Conservation (phyloP, 2,797 vertebrate species). For the Jordanella pulchra region DNA sequence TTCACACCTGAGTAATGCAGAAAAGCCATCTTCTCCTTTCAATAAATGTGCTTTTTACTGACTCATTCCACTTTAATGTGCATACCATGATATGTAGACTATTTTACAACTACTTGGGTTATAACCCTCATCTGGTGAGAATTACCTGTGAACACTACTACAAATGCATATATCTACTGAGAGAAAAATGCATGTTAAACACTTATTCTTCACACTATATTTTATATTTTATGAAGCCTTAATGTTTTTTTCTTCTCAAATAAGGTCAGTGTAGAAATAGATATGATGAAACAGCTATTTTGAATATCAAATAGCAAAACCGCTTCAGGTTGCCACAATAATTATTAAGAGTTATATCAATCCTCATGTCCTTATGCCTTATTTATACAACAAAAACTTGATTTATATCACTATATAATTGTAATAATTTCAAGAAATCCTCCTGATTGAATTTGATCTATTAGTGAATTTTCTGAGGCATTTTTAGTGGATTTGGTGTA, state of each 20-base stretch:
- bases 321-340: not conserved
- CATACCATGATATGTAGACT: not conserved
- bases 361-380: not conserved
- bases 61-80: not conserved
- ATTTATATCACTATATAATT: not conserved
- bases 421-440: not conserved
- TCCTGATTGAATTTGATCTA: not conserved
- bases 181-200: not conserved
- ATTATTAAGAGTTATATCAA: not conserved
- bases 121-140: not conserved
- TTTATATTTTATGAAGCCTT: no score
- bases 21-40: not conserved
- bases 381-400: constrained; percentile 10
- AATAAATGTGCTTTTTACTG: not conserved
- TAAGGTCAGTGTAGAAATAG: not conserved
- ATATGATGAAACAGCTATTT: not conserved
- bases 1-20: not conserved
- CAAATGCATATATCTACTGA: not conserved
- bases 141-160: no score
- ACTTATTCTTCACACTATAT: not conserved
- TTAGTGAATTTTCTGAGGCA: not conserved
- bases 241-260: not conserved
- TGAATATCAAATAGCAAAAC: not conserved
- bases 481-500: not conserved
- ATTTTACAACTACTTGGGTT: not conserved